Percentiles rank a stretch among this genome's conserved stretches.
Evolutionary conservation across 1,140 invertebrate genomes (phyloP).

Genomic region (Caerostris extrusa): DNA sequence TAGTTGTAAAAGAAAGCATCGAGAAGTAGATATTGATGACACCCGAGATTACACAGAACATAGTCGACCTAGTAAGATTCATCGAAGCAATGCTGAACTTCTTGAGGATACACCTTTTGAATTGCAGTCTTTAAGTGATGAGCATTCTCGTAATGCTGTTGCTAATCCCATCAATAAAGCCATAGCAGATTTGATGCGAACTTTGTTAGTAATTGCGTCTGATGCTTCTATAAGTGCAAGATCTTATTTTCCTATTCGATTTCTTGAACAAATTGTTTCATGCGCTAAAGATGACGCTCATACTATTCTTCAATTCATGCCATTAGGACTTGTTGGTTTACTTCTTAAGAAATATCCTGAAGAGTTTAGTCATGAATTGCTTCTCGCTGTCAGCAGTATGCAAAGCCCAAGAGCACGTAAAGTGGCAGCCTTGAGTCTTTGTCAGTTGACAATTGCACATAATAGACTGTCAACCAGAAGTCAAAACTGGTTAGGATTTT

Average conservation of each 20-base stretch:
- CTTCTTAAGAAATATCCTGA: slow-evolving; percentile 81
- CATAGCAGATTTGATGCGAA: slow-evolving; percentile 85
- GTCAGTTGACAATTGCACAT: slow-evolving; percentile 79
- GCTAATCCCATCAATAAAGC: slow-evolving; percentile 81
- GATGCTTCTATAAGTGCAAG: slow-evolving; percentile 90
- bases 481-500: slow-evolving; percentile 39
- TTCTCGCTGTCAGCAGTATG: slow-evolving; percentile 81
- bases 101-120: slow-evolving; percentile 79
- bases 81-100: slow-evolving; percentile 75
- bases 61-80: slow-evolving; percentile 73
- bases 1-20: slow-evolving; percentile 80
- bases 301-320: slow-evolving; percentile 90
- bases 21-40: slow-evolving; percentile 81
- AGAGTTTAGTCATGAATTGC: slow-evolving; percentile 80
- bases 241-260: slow-evolving; percentile 92
- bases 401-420: slow-evolving; percentile 80
- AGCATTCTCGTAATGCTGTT: slow-evolving; percentile 78
- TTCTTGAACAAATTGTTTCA: slow-evolving; percentile 90
- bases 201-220: slow-evolving; percentile 88
- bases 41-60: slow-evolving; percentile 66
- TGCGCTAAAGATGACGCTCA: slow-evolving; percentile 87
- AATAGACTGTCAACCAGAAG: slow-evolving; percentile 45
- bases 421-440: slow-evolving; percentile 81
- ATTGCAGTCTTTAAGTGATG: slow-evolving; percentile 77
- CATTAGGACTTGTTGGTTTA: slow-evolving; percentile 83